Conservation (phyloP, 2,888 invertebrate species). For the Acanthacorydalis orientalis region DNA sequence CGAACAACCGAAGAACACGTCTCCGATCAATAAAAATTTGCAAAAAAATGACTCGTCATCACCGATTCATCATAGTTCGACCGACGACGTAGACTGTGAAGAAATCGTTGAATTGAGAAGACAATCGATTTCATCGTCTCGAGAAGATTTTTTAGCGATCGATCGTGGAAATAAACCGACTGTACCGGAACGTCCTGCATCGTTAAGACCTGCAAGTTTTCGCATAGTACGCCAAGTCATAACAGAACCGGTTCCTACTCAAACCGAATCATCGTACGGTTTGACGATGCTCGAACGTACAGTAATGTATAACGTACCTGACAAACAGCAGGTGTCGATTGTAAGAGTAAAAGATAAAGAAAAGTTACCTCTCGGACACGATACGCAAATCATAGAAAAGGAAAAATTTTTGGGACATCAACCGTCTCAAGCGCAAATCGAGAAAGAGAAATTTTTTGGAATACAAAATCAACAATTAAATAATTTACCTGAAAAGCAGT, state of each 20-base stretch:
- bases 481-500: neutral
- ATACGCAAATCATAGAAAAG: slow-evolving; percentile 24
- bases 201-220: slow-evolving; percentile 27
- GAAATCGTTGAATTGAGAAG: slow-evolving; percentile 34
- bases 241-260: neutral
- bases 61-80: slow-evolving; percentile 10
- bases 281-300: slow-evolving; percentile 44
- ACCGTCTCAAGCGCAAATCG: slow-evolving; percentile 4
- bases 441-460: too few relatives aligned
- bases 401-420: slow-evolving; percentile 23
- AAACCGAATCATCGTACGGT: slow-evolving; percentile 13
- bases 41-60: slow-evolving; percentile 9
- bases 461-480: too few relatives aligned
- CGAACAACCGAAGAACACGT: slow-evolving; percentile 11
- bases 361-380: slow-evolving; percentile 21
- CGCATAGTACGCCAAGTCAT: slow-evolving; percentile 3
- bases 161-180: slow-evolving; percentile 49
- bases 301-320: slow-evolving; percentile 49
- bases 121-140: slow-evolving; percentile 14
- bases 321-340: slow-evolving; percentile 58
- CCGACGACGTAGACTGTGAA: slow-evolving; percentile 19
- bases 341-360: slow-evolving; percentile 31
- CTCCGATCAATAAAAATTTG: slow-evolving; percentile 2
- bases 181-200: slow-evolving; percentile 64
- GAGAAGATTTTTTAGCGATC: slow-evolving; percentile 19